phyloP scores from a whole-genome alignment of 2,113 vertebrate genomes.

The Sialia sialis region DNA sequence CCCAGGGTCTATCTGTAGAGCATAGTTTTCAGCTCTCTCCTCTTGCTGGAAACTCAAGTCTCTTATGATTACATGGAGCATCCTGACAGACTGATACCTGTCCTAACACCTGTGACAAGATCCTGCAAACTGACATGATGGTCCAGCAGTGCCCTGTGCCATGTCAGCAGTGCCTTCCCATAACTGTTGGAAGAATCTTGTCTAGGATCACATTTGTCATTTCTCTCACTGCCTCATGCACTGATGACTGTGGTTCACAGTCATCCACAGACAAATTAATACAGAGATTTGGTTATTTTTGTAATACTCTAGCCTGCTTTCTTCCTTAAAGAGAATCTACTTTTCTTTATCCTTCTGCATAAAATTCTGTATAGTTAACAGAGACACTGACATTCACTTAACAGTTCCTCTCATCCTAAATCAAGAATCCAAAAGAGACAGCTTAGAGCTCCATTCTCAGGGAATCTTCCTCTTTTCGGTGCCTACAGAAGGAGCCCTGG shows the following conservation, averaged over 20 bases:
- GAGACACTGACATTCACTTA: not conserved
- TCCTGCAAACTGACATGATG: not conserved
- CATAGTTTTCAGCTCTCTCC: not conserved
- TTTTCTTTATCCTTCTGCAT: not conserved
- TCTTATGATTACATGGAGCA: not conserved
- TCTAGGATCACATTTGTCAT: not conserved
- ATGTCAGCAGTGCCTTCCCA: not conserved
- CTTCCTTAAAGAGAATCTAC: not conserved
- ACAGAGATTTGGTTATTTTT: not conserved
- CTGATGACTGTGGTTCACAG: not conserved
- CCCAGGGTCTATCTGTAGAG: not conserved
- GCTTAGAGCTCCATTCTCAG: not conserved
- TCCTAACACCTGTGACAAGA: not conserved
- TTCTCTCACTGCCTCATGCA: not conserved
- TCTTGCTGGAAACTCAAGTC: not conserved
- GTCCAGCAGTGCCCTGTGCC: not conserved
- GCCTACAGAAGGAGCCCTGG: not conserved
- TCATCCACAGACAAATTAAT: not conserved
- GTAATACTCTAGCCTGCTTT: not conserved
- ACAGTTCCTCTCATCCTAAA: not conserved
- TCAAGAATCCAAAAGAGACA: not conserved
- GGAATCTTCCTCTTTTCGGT: not conserved
- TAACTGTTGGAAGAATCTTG: not conserved
- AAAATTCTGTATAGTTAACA: not conserved
- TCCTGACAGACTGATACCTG: not conserved